These are phyloP conservation scores for Catocala fraxini DNA, from an alignment of 2,888 invertebrate species.

Conservation along the genomic window DNA sequence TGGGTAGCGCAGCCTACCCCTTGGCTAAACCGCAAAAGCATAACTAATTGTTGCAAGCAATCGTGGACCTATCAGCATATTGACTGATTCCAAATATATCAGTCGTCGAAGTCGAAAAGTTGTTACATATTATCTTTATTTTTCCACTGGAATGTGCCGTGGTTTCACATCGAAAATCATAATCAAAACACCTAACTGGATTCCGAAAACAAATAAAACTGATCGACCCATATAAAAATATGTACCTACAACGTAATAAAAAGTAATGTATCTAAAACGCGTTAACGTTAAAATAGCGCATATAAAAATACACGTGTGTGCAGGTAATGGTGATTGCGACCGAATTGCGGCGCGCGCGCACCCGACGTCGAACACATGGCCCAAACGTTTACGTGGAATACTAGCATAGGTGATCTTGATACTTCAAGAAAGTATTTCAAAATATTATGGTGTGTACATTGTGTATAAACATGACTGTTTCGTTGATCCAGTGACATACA, in stretches of 20 bases:
- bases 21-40: too few species aligned
- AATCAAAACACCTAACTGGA: slow-evolving; percentile 22
- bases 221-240: slow-evolving; percentile 49
- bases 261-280: slow-evolving; percentile 51
- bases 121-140: not conserved
- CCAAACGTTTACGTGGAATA: slow-evolving; percentile 56
- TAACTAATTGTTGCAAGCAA: too few species aligned
- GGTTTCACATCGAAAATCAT: slow-evolving; percentile 13
- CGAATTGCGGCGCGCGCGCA: slow-evolving; percentile 76
- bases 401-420: slow-evolving; percentile 52
- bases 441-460: not conserved
- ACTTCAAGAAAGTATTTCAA: slow-evolving; percentile 20
- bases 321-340: slow-evolving; percentile 77
- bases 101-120: not conserved
- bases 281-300: slow-evolving; percentile 65
- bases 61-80: too few species aligned
- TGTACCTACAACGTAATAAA: slow-evolving; percentile 55
- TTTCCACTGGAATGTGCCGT: not conserved
- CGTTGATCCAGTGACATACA: too few species aligned
- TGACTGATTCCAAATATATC: too few species aligned
- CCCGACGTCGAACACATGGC: slow-evolving; percentile 80
- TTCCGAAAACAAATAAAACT: slow-evolving; percentile 45
- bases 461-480: too few species aligned
- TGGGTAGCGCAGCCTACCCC: too few species aligned
- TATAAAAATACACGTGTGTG: slow-evolving; percentile 79